Evolutionary conservation across 2,113 vertebrate genomes (phyloP), one percentile per base, ranked within the genome.

Genomic region (Sarotherodon lohbergeri): DNA sequence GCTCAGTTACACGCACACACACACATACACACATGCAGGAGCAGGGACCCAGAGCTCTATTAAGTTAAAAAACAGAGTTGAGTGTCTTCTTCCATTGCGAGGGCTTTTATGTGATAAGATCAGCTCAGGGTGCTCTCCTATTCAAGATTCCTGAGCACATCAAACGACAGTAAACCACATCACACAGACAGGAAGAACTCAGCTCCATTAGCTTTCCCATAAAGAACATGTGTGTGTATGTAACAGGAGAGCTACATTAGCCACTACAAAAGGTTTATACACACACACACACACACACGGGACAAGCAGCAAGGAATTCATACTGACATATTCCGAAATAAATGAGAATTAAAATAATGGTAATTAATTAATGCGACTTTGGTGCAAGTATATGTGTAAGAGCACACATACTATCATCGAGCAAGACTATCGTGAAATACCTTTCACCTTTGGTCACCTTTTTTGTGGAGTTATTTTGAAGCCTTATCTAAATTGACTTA

Each of bases 51-150:
- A 84, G 81, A 90, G 93, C 91, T 94, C 92, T 94, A 94, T 95
- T 95, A 93, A 94, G 93, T 94, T 93, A 94, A 93, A 93, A 93
- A 89, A 86, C 87, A 92, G 90, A 92, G 90, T 83, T 89, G 91
- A 94, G 94, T 94, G 94, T 95, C 93, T 92, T 95, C 94, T 93
- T 93, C 94, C 90, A 93, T 91, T 78, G 90, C 89, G 11, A 89
- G 48, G 82, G 91, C 93, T 95, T 95, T 95, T 95, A 94, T 93
- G 93, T 93, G 96, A 96, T 96, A 95, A 96, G 94, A 96, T 94
- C 93, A 16, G 90, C 90, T 92, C 63, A 32, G 81, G 90, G 90
- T 95, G 90, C 95, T 93, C 94, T 93, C 73, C 89, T 93, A 93
- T 89, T 90, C 91, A 92, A 94, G 88, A 94, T 94, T 96, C 93